A percentile compares a stretch with the other conserved stretches of the same genome.
phyloP scores from a whole-genome alignment of 2,113 vertebrate genomes.

The Progne subis region DNA sequence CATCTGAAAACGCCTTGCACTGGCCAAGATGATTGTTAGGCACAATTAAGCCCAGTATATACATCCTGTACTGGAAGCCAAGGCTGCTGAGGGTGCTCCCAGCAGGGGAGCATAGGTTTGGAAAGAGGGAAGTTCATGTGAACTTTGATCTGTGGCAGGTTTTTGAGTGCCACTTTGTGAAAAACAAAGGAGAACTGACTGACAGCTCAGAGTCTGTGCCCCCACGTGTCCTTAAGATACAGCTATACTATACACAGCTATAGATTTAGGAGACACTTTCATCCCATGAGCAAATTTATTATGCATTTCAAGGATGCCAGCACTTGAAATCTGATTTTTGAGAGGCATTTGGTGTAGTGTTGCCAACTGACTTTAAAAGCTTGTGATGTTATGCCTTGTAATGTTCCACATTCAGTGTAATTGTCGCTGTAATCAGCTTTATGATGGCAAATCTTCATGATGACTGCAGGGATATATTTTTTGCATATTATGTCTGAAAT shows the following conservation, averaged over 20 bases:
- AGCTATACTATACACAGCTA: accelerated
- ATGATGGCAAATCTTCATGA: neutral
- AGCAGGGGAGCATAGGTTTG: neutral
- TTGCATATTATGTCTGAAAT: neutral
- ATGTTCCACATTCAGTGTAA: neutral
- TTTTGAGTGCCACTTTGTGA: neutral
- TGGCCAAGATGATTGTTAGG: constrained; percentile 26
- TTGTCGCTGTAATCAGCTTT: constrained; percentile 37
- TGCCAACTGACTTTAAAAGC: constrained; percentile 29
- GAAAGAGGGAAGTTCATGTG: neutral
- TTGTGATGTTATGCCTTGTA: neutral
- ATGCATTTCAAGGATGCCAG: neutral
- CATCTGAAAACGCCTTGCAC: constrained; percentile 39
- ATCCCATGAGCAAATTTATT: neutral
- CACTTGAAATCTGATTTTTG: neutral
- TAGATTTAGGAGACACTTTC: neutral
- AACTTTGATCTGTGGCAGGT: neutral
- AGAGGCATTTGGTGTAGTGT: neutral
- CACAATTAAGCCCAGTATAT: constrained; percentile 43
- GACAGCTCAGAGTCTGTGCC: neutral
- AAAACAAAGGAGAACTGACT: neutral
- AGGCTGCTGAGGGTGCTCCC: neutral
- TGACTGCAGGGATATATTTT: neutral
- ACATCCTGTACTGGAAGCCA: constrained; percentile 15
- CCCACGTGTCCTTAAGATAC: neutral